These are phyloP conservation scores for Cyanoliseus patagonus DNA, from an alignment of 2,113 vertebrate genomes.

Conservation along the genomic window DNA sequence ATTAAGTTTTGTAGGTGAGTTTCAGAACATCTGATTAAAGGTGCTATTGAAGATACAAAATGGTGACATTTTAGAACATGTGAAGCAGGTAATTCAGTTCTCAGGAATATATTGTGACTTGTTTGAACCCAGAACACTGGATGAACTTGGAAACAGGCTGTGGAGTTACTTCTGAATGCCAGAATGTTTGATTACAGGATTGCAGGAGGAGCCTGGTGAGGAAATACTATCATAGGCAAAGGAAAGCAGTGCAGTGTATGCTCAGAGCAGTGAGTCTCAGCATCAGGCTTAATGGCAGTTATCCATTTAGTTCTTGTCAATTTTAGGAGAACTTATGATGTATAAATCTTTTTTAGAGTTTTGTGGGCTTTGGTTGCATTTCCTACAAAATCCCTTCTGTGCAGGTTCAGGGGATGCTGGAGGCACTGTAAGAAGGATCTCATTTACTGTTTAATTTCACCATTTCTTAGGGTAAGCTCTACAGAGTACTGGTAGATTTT, in stretches of 20 bases:
- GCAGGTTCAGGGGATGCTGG: neutral
- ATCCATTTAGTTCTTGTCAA: neutral
- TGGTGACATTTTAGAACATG: neutral
- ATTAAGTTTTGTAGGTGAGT: neutral
- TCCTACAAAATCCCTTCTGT: neutral
- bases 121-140: neutral
- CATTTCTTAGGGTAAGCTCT: neutral
- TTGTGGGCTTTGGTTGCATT: neutral
- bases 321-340: neutral
- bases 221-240: neutral
- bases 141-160: neutral
- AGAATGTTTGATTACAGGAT: fast-evolving
- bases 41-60: neutral
- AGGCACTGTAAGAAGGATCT: neutral
- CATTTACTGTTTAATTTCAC: neutral
- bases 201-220: neutral
- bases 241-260: neutral
- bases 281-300: neutral
- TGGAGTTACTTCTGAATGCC: fast-evolving
- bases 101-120: neutral
- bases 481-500: neutral
- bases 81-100: neutral
- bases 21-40: slow-evolving; percentile 31
- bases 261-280: neutral
- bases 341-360: neutral